These are phyloP conservation scores for Elgonia sp. DNA, from an alignment of 2,888 invertebrate genomes.

Conservation along the genomic window DNA sequence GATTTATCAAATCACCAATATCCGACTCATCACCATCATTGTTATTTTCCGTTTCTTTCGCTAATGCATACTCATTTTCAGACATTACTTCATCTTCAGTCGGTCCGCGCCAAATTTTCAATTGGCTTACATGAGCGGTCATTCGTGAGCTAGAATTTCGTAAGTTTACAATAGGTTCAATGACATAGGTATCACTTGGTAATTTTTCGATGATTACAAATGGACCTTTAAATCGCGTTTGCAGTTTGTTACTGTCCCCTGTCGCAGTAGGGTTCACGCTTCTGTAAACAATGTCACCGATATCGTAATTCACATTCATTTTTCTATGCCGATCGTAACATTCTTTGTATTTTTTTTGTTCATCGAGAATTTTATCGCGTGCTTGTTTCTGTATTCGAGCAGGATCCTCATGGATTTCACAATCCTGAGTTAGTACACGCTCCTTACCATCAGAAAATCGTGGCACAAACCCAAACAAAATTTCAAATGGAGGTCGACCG, in stretches of 20 bases:
- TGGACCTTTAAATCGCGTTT: slow-evolving; percentile 1
- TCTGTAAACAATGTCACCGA: slow-evolving; percentile 4
- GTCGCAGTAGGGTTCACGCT: neutral
- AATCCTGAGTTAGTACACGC: neutral
- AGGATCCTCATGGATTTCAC: neutral
- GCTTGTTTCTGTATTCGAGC: neutral
- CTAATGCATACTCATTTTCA: too few species aligned
- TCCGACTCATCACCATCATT: too few species aligned
- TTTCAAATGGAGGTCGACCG: slow-evolving; percentile 1
- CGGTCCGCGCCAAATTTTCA: slow-evolving; percentile 24
- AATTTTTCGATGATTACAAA: neutral
- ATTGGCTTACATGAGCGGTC: slow-evolving; percentile 13
- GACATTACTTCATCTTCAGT: too few species aligned
- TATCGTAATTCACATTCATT: neutral
- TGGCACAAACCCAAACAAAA: slow-evolving; percentile 2
- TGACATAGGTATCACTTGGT: slow-evolving; percentile 9
- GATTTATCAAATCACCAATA: too few species aligned
- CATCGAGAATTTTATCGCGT: neutral
- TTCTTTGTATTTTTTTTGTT: neutral
- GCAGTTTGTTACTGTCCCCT: slow-evolving; percentile 1
- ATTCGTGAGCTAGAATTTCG: too few species aligned
- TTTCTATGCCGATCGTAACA: neutral
- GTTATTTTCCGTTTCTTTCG: too few species aligned
- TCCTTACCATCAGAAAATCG: neutral
- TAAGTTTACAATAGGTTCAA: neutral